Evolutionary conservation across 1,140 invertebrate genomes (phyloP).

Genomic region (Trichoplusia ni): DNA sequence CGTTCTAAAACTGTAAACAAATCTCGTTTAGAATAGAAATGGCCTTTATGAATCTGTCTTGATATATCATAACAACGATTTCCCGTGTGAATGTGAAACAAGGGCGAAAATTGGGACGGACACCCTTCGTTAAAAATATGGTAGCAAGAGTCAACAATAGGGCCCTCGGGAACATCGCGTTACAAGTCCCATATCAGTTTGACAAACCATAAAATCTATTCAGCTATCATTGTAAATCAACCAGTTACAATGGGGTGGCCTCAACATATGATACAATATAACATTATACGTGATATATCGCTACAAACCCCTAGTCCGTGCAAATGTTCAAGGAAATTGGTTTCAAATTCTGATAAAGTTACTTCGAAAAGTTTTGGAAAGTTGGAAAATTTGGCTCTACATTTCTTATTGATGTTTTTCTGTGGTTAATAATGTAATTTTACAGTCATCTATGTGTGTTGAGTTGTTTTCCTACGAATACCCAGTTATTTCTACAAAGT

Average conservation of each 20-base stretch:
- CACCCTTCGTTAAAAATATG: constrained; percentile 21
- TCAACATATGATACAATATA: constrained; percentile 6
- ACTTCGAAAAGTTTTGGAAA: too few species aligned
- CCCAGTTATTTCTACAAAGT: too few species aligned
- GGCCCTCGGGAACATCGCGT: constrained; percentile 30
- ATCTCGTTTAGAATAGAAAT: constrained; percentile 7
- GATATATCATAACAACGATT: background rate
- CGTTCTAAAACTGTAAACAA: constrained; percentile 3
- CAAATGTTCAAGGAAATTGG: background rate
- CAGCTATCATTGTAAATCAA: constrained; percentile 40
- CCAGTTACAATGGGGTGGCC: constrained; percentile 11
- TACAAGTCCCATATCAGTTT: constrained; percentile 43
- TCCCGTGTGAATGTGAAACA: constrained; percentile 4
- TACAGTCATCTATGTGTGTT: too few species aligned
- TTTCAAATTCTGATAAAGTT: too few species aligned
- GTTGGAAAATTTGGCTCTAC: too few species aligned
- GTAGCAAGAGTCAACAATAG: constrained; percentile 39
- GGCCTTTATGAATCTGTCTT: background rate
- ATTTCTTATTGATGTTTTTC: too few species aligned
- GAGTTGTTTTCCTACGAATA: too few species aligned
- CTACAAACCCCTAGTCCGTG: background rate
- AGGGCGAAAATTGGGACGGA: background rate
- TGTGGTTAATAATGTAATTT: too few species aligned
- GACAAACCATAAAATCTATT: constrained; percentile 55
- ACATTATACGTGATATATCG: background rate